Conservation (phyloP, 2,797 vertebrate species). For the Neopelma chrysocephalum region DNA sequence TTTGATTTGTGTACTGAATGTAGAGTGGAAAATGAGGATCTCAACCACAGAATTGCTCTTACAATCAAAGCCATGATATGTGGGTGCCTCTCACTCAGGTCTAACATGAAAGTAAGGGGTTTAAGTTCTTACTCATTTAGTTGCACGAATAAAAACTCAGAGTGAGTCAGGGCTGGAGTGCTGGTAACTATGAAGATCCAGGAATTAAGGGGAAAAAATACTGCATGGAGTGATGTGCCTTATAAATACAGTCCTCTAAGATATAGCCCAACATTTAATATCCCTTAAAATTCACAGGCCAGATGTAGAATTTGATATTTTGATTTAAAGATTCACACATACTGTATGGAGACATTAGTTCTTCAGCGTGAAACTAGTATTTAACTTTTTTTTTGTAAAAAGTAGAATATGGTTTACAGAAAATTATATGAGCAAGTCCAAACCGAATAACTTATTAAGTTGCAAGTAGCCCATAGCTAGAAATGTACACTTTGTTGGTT, state of each 20-base stretch:
- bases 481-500: background rate
- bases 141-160: background rate
- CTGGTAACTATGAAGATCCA: background rate
- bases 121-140: background rate
- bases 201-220: background rate
- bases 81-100: background rate
- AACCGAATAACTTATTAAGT: background rate
- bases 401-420: background rate
- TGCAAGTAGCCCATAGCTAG: slow-evolving; percentile 4
- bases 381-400: background rate
- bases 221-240: background rate
- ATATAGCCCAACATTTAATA: background rate
- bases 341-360: background rate
- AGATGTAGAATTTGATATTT: background rate
- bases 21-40: background rate
- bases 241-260: background rate
- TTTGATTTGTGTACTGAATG: background rate
- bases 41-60: background rate
- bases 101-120: background rate
- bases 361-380: background rate
- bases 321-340: background rate
- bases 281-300: background rate
- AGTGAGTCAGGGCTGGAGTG: background rate
- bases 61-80: background rate
- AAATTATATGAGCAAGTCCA: background rate